Evolutionary conservation across 1,140 invertebrate species (phyloP).

Genomic region (Mercenaria mercenaria): DNA sequence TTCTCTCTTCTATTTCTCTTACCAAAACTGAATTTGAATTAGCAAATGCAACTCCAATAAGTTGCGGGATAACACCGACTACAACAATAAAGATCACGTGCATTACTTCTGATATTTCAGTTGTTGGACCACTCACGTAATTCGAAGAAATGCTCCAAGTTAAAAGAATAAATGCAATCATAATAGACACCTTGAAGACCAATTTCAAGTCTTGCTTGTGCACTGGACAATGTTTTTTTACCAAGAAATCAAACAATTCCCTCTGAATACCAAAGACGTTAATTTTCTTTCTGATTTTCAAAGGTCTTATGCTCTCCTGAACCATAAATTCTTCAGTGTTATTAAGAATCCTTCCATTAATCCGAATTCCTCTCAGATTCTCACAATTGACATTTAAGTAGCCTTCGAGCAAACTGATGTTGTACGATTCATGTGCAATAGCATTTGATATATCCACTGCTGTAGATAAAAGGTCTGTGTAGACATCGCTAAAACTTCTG

Average conservation of each 20-base stretch:
- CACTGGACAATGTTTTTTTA: neutral
- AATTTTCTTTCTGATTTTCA: neutral
- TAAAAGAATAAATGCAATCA: neutral
- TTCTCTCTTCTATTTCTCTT: slow-evolving; percentile 24
- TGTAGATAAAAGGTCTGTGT: neutral
- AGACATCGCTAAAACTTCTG: neutral
- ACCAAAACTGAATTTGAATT: neutral
- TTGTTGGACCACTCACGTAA: neutral
- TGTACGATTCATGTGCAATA: neutral
- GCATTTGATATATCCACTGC: neutral
- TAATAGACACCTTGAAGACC: neutral
- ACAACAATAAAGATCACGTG: slow-evolving; percentile 1
- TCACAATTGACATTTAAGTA: neutral
- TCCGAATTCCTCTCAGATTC: neutral
- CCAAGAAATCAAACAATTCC: neutral
- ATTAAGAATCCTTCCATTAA: neutral
- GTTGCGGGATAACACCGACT: neutral
- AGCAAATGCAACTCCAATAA: neutral
- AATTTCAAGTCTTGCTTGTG: neutral
- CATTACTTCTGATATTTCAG: neutral
- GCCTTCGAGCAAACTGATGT: neutral
- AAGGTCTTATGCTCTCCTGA: no score
- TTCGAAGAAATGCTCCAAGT: neutral
- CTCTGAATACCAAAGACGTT: neutral
- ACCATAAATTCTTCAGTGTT: neutral